phyloP scores from a whole-genome alignment of 2,113 vertebrate genomes.

The Agapornis roseicollis region DNA sequence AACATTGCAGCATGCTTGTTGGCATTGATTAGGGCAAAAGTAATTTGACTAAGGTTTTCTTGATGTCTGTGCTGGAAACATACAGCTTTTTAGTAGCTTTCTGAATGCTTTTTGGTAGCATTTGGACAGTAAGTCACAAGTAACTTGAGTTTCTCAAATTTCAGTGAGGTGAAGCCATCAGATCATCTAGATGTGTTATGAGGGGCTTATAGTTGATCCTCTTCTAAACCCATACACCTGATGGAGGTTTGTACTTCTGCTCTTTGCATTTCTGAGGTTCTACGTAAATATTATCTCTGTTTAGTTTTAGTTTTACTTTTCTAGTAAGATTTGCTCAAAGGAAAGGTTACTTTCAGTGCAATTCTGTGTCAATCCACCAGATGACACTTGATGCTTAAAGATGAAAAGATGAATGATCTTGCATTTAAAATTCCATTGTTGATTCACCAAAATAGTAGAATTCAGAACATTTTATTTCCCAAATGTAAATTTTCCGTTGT shows the following conservation, averaged over 20 bases:
- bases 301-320: background rate
- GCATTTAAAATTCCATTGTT: background rate
- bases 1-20: background rate
- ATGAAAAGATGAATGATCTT: background rate
- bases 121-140: background rate
- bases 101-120: background rate
- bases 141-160: background rate
- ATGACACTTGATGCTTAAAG: conserved; percentile 59
- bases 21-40: background rate
- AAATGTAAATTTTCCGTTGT: background rate
- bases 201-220: background rate
- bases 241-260: background rate
- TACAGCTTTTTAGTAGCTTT: background rate
- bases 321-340: background rate
- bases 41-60: background rate
- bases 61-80: background rate
- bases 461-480: background rate
- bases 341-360: conserved; percentile 18
- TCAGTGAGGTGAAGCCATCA: background rate
- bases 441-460: background rate
- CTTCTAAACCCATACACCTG: background rate
- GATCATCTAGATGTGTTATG: background rate
- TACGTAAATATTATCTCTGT: background rate
- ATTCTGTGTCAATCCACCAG: conserved; percentile 65
- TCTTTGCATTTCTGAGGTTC: background rate